Evolutionary conservation across 2,113 vertebrate genomes (phyloP).

Genomic region (Drymodes brunneopygia): DNA sequence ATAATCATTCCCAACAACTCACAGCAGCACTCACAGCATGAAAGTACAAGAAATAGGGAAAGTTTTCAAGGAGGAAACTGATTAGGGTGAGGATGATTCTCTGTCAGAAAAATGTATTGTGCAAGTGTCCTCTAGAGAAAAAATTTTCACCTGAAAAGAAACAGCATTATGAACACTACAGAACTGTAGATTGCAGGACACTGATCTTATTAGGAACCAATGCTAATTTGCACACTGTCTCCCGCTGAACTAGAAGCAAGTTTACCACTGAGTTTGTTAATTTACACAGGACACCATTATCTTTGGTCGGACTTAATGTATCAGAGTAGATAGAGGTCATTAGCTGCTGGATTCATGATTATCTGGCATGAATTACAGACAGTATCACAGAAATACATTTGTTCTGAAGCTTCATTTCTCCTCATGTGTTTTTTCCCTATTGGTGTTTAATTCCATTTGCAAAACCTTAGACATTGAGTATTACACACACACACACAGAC

Average conservation of each 20-base stretch:
- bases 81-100: slow-evolving; percentile 86
- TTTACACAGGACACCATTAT: slow-evolving; percentile 93
- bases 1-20: slow-evolving; percentile 88
- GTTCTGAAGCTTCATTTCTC: slow-evolving; percentile 64
- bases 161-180: slow-evolving; percentile 76
- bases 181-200: slow-evolving; percentile 76
- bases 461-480: slow-evolving; percentile 30
- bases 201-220: slow-evolving; percentile 94
- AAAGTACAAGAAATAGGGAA: slow-evolving; percentile 77
- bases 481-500: background rate
- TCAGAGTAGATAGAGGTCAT: slow-evolving; percentile 84
- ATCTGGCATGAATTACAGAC: slow-evolving; percentile 75
- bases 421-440: slow-evolving; percentile 33
- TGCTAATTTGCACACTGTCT: slow-evolving; percentile 95
- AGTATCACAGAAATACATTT: slow-evolving; percentile 75
- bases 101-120: slow-evolving; percentile 85
- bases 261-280: slow-evolving; percentile 99
- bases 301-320: slow-evolving; percentile 82
- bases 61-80: slow-evolving; percentile 88
- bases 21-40: slow-evolving; percentile 85
- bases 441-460: slow-evolving; percentile 69
- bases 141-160: slow-evolving; percentile 90
- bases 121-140: slow-evolving; percentile 83
- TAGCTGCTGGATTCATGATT: slow-evolving; percentile 82
- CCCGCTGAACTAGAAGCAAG: slow-evolving; percentile 90